Evolutionary conservation across 2,888 invertebrate genomes (phyloP), one percentile per base, ranked within the genome.

Genomic region (Mesorhabditis spiculigera): DNA sequence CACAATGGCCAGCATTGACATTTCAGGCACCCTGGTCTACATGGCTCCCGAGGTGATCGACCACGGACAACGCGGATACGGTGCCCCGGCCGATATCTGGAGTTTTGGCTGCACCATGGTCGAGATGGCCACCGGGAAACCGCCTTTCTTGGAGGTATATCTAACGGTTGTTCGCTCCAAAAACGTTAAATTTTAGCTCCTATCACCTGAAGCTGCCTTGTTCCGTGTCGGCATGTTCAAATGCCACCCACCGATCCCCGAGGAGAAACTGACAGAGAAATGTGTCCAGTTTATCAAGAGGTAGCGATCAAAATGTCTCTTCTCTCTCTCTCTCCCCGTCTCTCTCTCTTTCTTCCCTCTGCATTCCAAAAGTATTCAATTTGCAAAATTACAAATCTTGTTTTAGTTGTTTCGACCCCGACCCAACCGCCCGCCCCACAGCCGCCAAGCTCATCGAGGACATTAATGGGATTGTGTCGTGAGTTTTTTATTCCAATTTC

Each of bases 11-110:
- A 50, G 50, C 13, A 50, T 50, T 6, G 50, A 6, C 6, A 50
- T 75, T 76, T 65, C 71, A 87, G 95, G 97, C n/a, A 98, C 97
- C 0, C 88, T 97, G 73, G 97, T 97, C 87, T 98, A 98, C 84
- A 99, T 99, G 98, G 98, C 98, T 0, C 98, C 98, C 0, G 98
- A 98, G 88, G 96, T 97, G 8, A 98, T 98, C 70, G 97, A 97
- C 86, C 95, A 95, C 87, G 97, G 97, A 0, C 93, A 94, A 82
- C 90, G 96, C 75, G 97, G 98, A 0, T 98, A 99, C 87, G 97
- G 97, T 2, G 94, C 96, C 6, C 86, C 93, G 90, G 95, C 95
- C 73, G 95, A 96, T 86, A 94, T 95, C 85, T 95, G 95, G 95
- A 94, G 94, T 5, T 89, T 96, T 81, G 95, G 95, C 43, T 98